Evolutionary conservation across 2,797 vertebrate species (phyloP).

Genomic region (Glyptemys insculpta): DNA sequence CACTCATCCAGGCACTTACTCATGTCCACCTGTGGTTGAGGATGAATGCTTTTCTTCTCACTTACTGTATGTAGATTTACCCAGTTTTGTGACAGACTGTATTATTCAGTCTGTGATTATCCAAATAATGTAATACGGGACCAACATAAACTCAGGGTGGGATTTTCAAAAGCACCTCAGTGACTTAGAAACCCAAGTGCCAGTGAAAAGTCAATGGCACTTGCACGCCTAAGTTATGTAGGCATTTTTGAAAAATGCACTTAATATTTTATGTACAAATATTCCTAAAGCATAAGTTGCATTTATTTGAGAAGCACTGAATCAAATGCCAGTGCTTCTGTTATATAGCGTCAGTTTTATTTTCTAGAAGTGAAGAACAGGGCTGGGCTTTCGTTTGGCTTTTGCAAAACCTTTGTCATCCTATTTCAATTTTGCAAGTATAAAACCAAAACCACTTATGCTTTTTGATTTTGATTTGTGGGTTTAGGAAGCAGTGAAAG

Average conservation of each 20-base stretch:
- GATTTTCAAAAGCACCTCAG: neutral
- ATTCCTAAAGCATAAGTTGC: constrained; percentile 32
- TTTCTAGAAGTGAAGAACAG: neutral
- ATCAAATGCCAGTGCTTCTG: neutral
- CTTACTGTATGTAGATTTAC: neutral
- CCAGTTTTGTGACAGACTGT: neutral
- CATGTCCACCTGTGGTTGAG: neutral
- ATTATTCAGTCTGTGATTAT: neutral
- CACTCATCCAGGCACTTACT: neutral
- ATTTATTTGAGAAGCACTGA: constrained; percentile 21
- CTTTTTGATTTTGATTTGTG: constrained; percentile 18
- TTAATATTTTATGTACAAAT: constrained; percentile 18
- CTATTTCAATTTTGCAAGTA: neutral
- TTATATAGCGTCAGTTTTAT: neutral
- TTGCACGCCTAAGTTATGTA: constrained; percentile 33
- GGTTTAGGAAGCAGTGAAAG: neutral
- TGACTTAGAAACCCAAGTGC: neutral
- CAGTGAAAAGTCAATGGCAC: neutral
- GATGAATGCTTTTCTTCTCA: neutral
- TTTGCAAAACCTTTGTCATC: neutral
- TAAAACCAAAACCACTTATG: neutral
- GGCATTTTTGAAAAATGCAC: constrained; percentile 32
- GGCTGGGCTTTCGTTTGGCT: neutral
- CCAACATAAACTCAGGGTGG: neutral
- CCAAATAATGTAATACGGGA: neutral